These are phyloP conservation scores for Myathropa florea DNA, from an alignment of 2,888 invertebrate species.

Conservation along the genomic window DNA sequence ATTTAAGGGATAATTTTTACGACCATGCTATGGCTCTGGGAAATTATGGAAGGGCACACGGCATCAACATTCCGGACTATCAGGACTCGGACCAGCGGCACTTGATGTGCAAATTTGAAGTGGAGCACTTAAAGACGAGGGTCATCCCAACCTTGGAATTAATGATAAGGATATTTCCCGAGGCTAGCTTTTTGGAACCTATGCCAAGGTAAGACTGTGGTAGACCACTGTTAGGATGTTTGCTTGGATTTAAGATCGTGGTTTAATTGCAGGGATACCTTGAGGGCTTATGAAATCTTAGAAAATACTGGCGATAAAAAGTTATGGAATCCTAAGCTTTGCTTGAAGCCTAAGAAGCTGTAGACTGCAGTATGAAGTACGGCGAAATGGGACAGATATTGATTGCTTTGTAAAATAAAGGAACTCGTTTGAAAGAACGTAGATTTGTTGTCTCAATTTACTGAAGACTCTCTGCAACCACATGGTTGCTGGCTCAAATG, in stretches of 20 bases:
- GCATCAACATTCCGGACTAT: background rate
- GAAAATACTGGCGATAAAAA: background rate
- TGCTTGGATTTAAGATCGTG: background rate
- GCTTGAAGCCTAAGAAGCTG: background rate
- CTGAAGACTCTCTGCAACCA: too few species aligned
- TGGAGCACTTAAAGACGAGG: slow-evolving; percentile 11
- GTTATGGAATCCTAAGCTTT: slow-evolving; percentile 29
- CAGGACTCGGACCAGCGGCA: background rate
- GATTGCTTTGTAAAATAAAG: too few species aligned
- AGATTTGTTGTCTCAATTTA: too few species aligned
- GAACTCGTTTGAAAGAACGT: too few species aligned
- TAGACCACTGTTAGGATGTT: background rate
- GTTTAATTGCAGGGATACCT: slow-evolving; percentile 8
- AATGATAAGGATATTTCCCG: slow-evolving; percentile 40
- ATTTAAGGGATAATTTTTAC: slow-evolving; percentile 52
- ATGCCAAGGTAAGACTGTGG: slow-evolving; percentile 23
- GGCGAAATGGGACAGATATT: too few species aligned
- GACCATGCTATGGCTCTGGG: slow-evolving; percentile 38
- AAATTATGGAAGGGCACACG: background rate
- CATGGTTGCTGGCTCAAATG: too few species aligned
- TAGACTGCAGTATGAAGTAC: background rate
- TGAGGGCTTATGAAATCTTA: slow-evolving; percentile 28
- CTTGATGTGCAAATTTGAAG: slow-evolving; percentile 48
- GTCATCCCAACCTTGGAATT: slow-evolving; percentile 43
- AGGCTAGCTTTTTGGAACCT: background rate